These are phyloP conservation scores for Alethe diademata DNA, from an alignment of 2,113 vertebrate species.

Conservation along the genomic window DNA sequence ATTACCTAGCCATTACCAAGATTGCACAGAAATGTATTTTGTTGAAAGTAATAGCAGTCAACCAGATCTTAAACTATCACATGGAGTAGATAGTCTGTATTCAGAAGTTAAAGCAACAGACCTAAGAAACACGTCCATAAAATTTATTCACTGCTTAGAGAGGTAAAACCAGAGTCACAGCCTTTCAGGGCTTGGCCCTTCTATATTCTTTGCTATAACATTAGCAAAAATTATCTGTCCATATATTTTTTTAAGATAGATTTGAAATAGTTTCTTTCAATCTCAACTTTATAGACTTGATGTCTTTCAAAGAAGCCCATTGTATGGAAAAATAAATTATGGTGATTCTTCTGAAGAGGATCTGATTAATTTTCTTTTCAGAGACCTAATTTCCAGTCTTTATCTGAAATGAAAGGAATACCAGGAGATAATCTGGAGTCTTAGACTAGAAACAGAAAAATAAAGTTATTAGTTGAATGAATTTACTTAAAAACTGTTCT, in stretches of 20 bases:
- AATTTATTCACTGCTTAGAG: not conserved
- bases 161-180: not conserved
- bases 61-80: not conserved
- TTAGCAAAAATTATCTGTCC: not conserved
- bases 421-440: not conserved
- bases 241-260: not conserved
- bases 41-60: not conserved
- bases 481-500: not conserved
- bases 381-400: not conserved
- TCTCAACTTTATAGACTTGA: not conserved
- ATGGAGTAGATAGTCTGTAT: not conserved
- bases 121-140: not conserved
- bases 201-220: not conserved
- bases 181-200: not conserved
- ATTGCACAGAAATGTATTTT: not conserved
- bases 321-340: not conserved
- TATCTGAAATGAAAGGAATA: not conserved
- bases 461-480: not conserved
- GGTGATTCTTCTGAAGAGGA: not conserved
- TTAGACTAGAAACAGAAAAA: not conserved
- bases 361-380: not conserved
- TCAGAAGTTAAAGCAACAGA: not conserved
- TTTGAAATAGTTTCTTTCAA: not conserved
- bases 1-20: constrained; percentile 1
- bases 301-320: not conserved